These are phyloP conservation scores for Callocephalon fimbriatum DNA, from an alignment of 2,113 vertebrate species.

Conservation along the genomic window DNA sequence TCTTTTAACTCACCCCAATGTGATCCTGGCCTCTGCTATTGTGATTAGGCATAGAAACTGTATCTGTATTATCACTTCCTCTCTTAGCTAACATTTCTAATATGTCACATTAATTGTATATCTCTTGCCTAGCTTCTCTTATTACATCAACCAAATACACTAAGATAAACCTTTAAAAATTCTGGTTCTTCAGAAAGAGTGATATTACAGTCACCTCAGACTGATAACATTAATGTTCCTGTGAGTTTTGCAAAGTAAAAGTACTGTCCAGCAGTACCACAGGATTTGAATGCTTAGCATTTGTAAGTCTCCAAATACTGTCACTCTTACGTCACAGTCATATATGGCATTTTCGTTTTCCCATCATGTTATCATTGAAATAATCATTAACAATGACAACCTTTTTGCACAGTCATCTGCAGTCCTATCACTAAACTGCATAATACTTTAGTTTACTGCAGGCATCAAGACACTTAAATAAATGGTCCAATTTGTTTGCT, in stretches of 20 bases:
- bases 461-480: neutral
- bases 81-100: neutral
- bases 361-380: neutral
- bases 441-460: conserved; percentile 22
- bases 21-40: neutral
- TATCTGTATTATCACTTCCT: neutral
- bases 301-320: neutral
- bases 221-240: neutral
- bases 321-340: neutral
- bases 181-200: neutral
- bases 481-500: neutral
- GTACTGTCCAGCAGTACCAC: neutral
- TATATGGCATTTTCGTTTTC: conserved; percentile 41
- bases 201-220: neutral
- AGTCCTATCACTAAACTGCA: conserved; percentile 41
- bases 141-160: neutral
- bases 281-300: neutral
- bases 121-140: neutral
- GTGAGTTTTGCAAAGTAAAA: neutral
- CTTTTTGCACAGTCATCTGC: conserved; percentile 21
- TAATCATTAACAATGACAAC: conserved; percentile 28
- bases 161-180: neutral
- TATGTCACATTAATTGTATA: neutral
- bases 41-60: neutral
- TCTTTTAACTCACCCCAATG: neutral